Base-by-base conservation (phyloP, 2,113 vertebrate genomes). In the Peromyscus californicus region DNA sequence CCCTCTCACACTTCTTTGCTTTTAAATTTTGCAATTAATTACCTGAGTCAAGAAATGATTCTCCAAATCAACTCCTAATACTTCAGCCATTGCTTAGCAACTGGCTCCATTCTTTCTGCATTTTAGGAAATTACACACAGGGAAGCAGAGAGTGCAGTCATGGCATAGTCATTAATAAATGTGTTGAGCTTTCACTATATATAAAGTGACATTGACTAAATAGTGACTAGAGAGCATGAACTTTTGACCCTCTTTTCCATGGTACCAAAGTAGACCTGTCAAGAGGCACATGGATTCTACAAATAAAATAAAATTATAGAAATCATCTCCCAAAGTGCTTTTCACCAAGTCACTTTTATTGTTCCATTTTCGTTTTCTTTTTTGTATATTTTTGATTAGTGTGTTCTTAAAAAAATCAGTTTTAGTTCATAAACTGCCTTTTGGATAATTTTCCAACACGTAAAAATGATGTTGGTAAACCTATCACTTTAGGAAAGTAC, bases 11-110 rank as follows among this genome's bases (percentile, higher is more conserved):
- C 9, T 74, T 95, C 22, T 65, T 87, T 74, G 70, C 31, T 95
- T 97, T 88, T 90, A 78, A 97, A 91, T 65, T 31, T 54, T 24
- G 83, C 92, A 22, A 57, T 87, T 61, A 93, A 93, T 63, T 85
- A 57, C 19, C 83, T 51, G n/a, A 72, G 72, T 31, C 57, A 85
- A 90, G n/a, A 45, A 36, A 76, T 69, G 22, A 19, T 31, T 85
- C 26, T 79, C 67, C 74, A 15, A 9, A 67, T 39, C 39, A 31
- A 93, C 54, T 80, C 19, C 36, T 89, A 72, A 69, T 72, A 63
- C 8, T 26, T 94, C 16, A 75, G 45, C 78, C 54, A 86, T 92
- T 95, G 94, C 94, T 90, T 93, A 89, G 86, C 90, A 95, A 97
- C 80, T 36, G 29, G 16, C 57, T 91, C 21, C 22, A 33, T 54